These are phyloP conservation scores for Drosophila vallismaia DNA, from an alignment of 2,888 invertebrate genomes.

Conservation along the genomic window DNA sequence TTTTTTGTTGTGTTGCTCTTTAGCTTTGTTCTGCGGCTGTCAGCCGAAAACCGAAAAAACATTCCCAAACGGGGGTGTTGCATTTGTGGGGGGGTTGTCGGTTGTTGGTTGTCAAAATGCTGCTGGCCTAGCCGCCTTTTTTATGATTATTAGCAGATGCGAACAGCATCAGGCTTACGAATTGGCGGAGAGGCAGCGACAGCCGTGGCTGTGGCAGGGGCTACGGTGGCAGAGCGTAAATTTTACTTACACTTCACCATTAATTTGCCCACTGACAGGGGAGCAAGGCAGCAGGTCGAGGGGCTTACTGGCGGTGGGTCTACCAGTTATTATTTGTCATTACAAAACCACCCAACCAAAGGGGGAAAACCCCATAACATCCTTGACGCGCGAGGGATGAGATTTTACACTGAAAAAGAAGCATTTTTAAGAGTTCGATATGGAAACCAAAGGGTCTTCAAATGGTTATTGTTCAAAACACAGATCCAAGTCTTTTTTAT, in stretches of 20 bases:
- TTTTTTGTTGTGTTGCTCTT: constrained; percentile 39
- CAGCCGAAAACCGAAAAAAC: constrained; percentile 46
- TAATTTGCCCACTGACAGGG: constrained; percentile 63
- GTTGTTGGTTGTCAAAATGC: constrained; percentile 59
- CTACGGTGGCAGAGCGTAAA: constrained; percentile 59
- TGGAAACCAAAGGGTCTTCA: not conserved
- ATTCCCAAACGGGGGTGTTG: constrained; percentile 29
- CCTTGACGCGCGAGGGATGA: constrained; percentile 23
- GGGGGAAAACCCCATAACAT: constrained; percentile 29
- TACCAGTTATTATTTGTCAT: constrained; percentile 76
- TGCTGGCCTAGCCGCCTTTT: constrained; percentile 60
- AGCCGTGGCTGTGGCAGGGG: constrained; percentile 10
- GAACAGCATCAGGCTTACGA: constrained; percentile 14
- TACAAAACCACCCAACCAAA: constrained; percentile 48
- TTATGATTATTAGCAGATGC: constrained; percentile 74
- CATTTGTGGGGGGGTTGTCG: constrained; percentile 30
- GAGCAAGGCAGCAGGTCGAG: constrained; percentile 17
- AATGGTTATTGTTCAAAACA: no score
- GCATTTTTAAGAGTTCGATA: not conserved
- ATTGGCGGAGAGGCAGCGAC: not conserved
- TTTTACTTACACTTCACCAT: constrained; percentile 77
- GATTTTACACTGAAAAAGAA: constrained; percentile 14
- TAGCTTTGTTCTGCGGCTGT: constrained; percentile 62
- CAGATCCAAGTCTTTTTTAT: no score
- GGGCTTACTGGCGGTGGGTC: constrained; percentile 17